Percentiles rank a stretch among this genome's conserved stretches.
These are phyloP conservation scores for Zelleria hepariella DNA, from an alignment of 2,888 invertebrate species.

Conservation along the genomic window DNA sequence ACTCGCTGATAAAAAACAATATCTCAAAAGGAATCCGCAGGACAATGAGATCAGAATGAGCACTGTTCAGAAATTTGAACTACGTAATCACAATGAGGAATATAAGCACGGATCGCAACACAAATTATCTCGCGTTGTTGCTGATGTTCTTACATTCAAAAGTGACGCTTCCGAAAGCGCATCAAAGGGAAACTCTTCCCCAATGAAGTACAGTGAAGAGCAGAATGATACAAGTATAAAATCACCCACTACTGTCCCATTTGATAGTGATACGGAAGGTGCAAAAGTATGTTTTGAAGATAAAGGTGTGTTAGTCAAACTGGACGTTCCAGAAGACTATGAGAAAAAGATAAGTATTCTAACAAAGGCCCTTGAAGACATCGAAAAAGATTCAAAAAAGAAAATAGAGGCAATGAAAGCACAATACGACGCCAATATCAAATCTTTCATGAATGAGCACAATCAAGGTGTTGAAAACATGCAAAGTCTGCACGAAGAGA, in stretches of 20 bases:
- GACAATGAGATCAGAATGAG: background rate
- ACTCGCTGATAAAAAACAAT: conserved; percentile 14
- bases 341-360: conserved; percentile 39
- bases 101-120: background rate
- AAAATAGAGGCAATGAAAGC: conserved; percentile 59
- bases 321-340: conserved; percentile 34
- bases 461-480: conserved; percentile 68
- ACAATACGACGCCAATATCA: conserved; percentile 68
- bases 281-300: conserved; percentile 3
- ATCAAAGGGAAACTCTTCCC: background rate
- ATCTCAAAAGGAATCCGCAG: background rate
- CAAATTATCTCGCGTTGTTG: background rate
- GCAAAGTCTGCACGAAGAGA: conserved; percentile 67
- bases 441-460: conserved; percentile 64
- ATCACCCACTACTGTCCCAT: background rate
- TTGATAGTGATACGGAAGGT: background rate
- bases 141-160: background rate
- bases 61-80: background rate
- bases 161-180: background rate
- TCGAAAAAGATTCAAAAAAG: conserved; percentile 49
- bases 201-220: background rate
- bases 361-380: conserved; percentile 38
- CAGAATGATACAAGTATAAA: background rate
- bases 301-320: conserved; percentile 31
- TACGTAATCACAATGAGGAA: background rate